Base-by-base conservation (phyloP, 2,888 invertebrate genomes). In the Tubulanus polymorphus region DNA sequence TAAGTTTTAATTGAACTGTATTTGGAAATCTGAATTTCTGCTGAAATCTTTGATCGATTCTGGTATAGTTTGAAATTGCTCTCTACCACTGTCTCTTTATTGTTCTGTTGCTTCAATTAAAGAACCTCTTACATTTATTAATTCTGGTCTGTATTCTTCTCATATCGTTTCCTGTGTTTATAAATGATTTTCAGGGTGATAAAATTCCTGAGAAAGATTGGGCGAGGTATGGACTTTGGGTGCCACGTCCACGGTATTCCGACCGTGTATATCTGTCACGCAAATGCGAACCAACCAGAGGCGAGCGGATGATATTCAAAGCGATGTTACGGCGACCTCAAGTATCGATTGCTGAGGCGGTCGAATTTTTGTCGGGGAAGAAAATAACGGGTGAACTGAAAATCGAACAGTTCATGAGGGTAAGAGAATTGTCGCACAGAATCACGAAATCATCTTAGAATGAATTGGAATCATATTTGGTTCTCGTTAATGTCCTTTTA, bases 141-240 rank as follows among this genome's bases (percentile, higher is more conserved):
- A n/a, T n/a, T n/a, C n/a, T n/a, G n/a, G n/a, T n/a, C n/a, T n/a
- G n/a, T n/a, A n/a, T n/a, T n/a, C n/a, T n/a, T n/a, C n/a, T n/a
- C n/a, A n/a, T n/a, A n/a, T n/a, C n/a, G n/a, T n/a, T n/a, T n/a
- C n/a, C n/a, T n/a, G n/a, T n/a, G n/a, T n/a, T n/a, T n/a, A n/a
- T n/a, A n/a, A n/a, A n/a, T n/a, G 2, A 12, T 8, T 29, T 45
- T 26, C 63, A 75, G 76, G 65, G 68, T 20, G 65, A 60, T 54
- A 69, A 71, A 57, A 68, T 76, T 3, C 74, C 75, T 3, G 66
- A 74, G 51, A 54, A 65, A 27, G 74, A 76, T 55, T 76, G 75
- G 76, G 61, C 65, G 15, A 55, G 71, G 30, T 64, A 75, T 41
- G 76, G 76, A 18, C 61, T 76, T 25, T 69, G 65, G 64, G 64